Base-by-base conservation (phyloP, 2,797 vertebrate genomes). In the Halcyon smyrnensis region DNA sequence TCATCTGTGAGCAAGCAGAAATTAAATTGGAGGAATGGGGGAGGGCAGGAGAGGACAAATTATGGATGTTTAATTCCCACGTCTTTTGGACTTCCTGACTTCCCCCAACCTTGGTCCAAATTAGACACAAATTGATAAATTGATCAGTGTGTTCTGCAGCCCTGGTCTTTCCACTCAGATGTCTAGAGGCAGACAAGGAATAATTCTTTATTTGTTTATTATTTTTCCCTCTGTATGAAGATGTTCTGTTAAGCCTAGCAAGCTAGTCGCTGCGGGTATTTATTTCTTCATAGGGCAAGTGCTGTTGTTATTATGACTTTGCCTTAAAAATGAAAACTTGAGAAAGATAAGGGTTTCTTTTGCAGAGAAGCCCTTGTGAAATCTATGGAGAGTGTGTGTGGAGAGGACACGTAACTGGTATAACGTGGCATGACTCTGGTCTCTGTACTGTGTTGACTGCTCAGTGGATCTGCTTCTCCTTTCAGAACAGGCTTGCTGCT, bases 51-150 rank as follows among this genome's bases (percentile, higher is more conserved):
- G 23, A 18, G 24, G 41, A 51, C 9, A 24, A 45, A 18, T 64
- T 27, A 36, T 3, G 4, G 41, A 5, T 36, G 59, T 53, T 81
- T 0, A 1, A 10, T 62, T 75, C 20, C 37, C 4, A 4, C 32
- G 8, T 64, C 30, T 34, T 87, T 50, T 32, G 21, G 24, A 37
- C 30, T 76, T 46, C 12, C 15, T 67, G 62, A 41, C 37, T 81
- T 81, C 14, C 14, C 5, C 9, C 25, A 74, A 0, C 56, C 34
- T 67, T 83, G 9, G 9, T 51, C 45, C 46, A 80, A 56, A 62
- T n/a, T 45, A 77, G 70, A 48, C 8, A 24, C 17, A 84, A 53
- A 37, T 13, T 63, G 16, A 12, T 75, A 15, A 60, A 46, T 15
- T 39, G 48, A 20, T 51, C 51, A 45, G 10, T 60, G 25, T 75